Evolutionary conservation across 2,113 vertebrate genomes (phyloP).

Genomic region (Lampris megalopsis): DNA sequence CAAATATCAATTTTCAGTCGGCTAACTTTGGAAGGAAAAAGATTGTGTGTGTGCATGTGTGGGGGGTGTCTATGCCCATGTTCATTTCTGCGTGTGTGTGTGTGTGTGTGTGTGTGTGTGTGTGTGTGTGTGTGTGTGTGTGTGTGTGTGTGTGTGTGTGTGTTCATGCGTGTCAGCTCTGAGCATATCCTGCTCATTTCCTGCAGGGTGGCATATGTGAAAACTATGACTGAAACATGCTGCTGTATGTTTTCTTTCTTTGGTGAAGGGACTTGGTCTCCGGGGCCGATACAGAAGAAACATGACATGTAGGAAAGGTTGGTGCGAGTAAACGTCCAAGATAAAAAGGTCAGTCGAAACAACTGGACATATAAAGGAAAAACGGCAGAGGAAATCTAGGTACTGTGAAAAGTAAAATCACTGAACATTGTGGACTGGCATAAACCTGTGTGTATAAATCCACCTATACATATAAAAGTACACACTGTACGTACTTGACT

Average conservation of each 20-base stretch:
- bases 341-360: conserved; percentile 73
- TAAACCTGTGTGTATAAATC: too few relatives aligned
- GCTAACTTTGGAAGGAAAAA: conserved; percentile 53
- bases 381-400: neutral
- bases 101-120: neutral
- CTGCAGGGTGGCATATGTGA: conserved; percentile 42
- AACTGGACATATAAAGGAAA: conserved; percentile 45
- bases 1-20: conserved; percentile 55
- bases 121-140: conserved; percentile 1
- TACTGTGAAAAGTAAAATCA: conserved; percentile 7
- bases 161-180: conserved; percentile 27
- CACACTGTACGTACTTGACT: too few relatives aligned
- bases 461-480: too few relatives aligned
- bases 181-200: conserved; percentile 51
- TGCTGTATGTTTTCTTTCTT: conserved; percentile 19
- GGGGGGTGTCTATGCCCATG: too few relatives aligned
- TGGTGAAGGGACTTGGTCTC: conserved; percentile 44
- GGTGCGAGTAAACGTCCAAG: conserved; percentile 62
- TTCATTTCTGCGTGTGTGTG: neutral
- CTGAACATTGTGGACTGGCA: neutral
- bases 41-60: neutral
- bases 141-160: neutral
- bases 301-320: conserved; percentile 73
- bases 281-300: conserved; percentile 63
- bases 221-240: conserved; percentile 48